Conservation (phyloP, 2,797 vertebrate genomes). For the Esox masquinongy region DNA sequence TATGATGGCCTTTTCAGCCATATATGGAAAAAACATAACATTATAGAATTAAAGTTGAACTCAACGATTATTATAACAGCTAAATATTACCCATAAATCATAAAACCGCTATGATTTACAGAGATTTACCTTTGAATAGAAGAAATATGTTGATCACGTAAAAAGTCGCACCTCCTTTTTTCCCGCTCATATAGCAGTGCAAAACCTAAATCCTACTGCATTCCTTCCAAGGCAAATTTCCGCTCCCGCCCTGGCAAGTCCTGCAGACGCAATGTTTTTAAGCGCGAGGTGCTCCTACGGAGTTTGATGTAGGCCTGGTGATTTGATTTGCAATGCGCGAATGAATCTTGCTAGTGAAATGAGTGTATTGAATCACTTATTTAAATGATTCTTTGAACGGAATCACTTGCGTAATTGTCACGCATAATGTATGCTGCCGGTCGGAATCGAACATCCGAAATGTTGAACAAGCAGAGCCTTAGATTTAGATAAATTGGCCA, state of each 20-base stretch:
- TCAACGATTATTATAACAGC: constrained; percentile 37
- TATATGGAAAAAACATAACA: constrained; percentile 11
- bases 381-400: no score
- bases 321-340: no score
- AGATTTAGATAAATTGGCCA: no score
- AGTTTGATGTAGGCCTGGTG: constrained; percentile 53
- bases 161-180: constrained; percentile 62
- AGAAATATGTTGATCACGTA: constrained; percentile 60
- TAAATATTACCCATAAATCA: constrained; percentile 25
- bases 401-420: no score
- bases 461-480: no score
- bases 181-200: constrained; percentile 51
- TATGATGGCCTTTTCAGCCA: neutral
- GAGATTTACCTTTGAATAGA: constrained; percentile 71
- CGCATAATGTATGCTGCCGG: no score
- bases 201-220: constrained; percentile 58
- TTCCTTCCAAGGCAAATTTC: constrained; percentile 51
- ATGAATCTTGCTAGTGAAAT: no score
- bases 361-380: no score
- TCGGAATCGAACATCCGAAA: no score
- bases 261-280: constrained; percentile 76
- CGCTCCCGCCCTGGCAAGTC: constrained; percentile 54
- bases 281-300: constrained; percentile 58
- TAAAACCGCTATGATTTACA: constrained; percentile 22
- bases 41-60: constrained; percentile 9